phyloP scores from a whole-genome alignment of 1,140 invertebrate genomes.

The Drosophila guanche region DNA sequence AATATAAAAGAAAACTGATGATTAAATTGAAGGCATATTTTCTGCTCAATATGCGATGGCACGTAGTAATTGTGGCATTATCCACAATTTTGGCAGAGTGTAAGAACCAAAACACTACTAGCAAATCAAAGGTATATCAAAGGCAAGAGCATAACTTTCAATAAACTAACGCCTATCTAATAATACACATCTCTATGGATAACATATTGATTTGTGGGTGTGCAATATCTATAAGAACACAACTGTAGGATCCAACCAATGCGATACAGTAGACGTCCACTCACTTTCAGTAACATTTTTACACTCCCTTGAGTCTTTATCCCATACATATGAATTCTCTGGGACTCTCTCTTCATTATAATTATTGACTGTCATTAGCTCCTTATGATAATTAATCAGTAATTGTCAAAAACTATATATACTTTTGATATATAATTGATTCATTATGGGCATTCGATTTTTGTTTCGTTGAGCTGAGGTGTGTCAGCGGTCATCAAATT shows the following conservation, averaged over 20 bases:
- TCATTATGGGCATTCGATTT: background rate
- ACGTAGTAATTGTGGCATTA: background rate
- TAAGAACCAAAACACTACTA: background rate
- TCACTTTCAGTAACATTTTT: conserved; percentile 26
- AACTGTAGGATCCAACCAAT: conserved; percentile 15
- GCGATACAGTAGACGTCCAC: conserved; percentile 16
- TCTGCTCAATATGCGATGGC: background rate
- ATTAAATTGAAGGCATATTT: background rate
- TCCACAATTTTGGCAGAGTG: background rate
- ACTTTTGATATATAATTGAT: background rate
- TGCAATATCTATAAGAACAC: conserved; percentile 12
- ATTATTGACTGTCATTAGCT: too few relatives aligned
- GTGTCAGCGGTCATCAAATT: conserved; percentile 4
- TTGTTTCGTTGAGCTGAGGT: background rate
- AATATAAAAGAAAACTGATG: background rate
- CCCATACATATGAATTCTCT: background rate
- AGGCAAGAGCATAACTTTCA: background rate
- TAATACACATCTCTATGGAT: background rate
- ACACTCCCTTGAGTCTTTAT: conserved; percentile 1
- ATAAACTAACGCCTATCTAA: background rate
- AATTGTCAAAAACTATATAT: background rate
- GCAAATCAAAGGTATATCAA: conserved; percentile 4
- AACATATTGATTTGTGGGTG: conserved; percentile 16
- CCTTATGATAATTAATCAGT: too few relatives aligned
- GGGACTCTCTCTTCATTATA: background rate